A percentile compares a stretch with the other conserved stretches of the same genome.
These are phyloP conservation scores for Cheilosia grossa DNA, from an alignment of 2,888 invertebrate species.

Conservation along the genomic window DNA sequence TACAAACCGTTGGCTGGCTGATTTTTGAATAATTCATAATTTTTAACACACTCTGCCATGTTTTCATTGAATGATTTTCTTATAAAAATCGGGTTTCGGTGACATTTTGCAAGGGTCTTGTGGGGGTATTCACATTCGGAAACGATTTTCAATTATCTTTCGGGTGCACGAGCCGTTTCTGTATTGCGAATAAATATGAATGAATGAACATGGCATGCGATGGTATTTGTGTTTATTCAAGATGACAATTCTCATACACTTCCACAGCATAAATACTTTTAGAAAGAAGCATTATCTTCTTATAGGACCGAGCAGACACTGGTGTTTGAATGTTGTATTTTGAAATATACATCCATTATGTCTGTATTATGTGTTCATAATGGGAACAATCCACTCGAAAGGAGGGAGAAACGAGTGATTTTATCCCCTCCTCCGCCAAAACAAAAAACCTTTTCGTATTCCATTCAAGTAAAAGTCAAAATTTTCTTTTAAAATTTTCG, in stretches of 20 bases:
- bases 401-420: constrained; percentile 15
- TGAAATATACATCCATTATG: no score
- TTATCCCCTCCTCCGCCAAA: background rate
- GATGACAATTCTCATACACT: background rate
- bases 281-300: background rate
- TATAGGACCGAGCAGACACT: no score
- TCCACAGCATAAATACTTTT: background rate
- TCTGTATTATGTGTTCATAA: background rate
- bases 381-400: constrained; percentile 2
- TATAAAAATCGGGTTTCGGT: no score
- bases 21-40: no score
- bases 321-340: no score
- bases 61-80: no score
- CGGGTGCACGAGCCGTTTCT: background rate
- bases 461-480: background rate
- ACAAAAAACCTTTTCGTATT: background rate
- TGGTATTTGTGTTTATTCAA: background rate
- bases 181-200: background rate
- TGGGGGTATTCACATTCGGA: no score
- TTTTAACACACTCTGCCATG: no score
- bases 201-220: background rate
- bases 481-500: background rate
- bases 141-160: background rate
- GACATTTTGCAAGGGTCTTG: no score
- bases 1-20: no score